Conservation (phyloP, 2,797 vertebrate genomes). For the Potorous gilbertii region DNA sequence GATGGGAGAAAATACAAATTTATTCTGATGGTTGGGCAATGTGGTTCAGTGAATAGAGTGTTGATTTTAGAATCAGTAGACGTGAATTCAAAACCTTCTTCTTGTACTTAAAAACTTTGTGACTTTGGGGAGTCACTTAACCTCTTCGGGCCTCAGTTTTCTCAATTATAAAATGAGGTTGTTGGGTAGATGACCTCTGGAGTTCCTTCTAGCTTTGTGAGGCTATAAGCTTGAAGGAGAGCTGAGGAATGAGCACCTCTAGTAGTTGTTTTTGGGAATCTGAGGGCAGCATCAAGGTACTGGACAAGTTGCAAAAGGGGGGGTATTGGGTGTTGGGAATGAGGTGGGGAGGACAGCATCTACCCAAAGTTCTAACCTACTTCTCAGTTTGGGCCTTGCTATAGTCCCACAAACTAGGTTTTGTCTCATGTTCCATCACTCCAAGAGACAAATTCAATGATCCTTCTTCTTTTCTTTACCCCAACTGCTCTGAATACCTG, state of each 20-base stretch:
- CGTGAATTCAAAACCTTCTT: neutral
- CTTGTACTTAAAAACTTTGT: neutral
- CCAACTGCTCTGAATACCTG: neutral
- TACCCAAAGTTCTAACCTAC: neutral
- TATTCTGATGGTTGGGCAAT: neutral
- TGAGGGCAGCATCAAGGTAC: neutral
- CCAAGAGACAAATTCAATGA: neutral
- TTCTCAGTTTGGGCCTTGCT: neutral
- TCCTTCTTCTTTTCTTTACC: neutral
- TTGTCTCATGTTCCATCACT: neutral
- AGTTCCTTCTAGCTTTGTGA: neutral
- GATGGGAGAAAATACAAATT: neutral
- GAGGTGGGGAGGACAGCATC: neutral
- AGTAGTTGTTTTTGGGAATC: neutral
- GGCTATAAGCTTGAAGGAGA: neutral
- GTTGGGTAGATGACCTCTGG: neutral
- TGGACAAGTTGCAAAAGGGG: neutral
- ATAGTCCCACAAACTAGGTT: neutral
- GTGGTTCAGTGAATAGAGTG: neutral
- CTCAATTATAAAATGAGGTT: neutral
- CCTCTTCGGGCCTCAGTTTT: conserved; percentile 13
- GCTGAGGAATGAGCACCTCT: neutral
- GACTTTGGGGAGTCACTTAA: neutral
- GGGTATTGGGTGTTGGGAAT: neutral
- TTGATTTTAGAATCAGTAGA: neutral